phyloP scores from a whole-genome alignment of 2,797 vertebrate genomes.

The Tenualosa ilisha region DNA sequence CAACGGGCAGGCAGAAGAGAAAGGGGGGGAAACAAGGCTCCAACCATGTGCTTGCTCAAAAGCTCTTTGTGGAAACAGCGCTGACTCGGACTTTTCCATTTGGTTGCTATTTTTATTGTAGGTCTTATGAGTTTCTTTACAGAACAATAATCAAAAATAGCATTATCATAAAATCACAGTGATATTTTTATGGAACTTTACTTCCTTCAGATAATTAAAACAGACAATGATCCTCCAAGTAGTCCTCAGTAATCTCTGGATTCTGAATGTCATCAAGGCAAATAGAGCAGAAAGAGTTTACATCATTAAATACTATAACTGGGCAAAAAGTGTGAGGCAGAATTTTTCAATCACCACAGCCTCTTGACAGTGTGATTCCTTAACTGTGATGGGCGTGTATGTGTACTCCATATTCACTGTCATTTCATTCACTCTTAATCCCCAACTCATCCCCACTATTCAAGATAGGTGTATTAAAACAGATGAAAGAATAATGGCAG shows the following conservation, averaged over 20 bases:
- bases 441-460: neutral
- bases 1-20: neutral
- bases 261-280: neutral
- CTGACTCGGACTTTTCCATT: constrained; percentile 19
- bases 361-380: neutral
- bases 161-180: constrained; percentile 10
- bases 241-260: neutral
- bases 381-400: neutral
- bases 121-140: neutral
- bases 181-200: constrained; percentile 12
- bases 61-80: constrained; percentile 5
- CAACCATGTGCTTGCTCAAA: neutral
- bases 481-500: neutral
- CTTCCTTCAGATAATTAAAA: constrained; percentile 15
- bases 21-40: neutral
- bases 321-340: neutral
- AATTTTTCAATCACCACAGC: neutral
- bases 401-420: neutral
- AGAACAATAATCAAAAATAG: constrained; percentile 21
- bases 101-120: constrained; percentile 8
- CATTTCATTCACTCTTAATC: neutral
- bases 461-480: neutral
- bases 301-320: neutral
- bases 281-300: neutral
- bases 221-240: neutral